Evolutionary conservation across 2,797 vertebrate genomes (phyloP).

Genomic region (Lacerta viridis): DNA sequence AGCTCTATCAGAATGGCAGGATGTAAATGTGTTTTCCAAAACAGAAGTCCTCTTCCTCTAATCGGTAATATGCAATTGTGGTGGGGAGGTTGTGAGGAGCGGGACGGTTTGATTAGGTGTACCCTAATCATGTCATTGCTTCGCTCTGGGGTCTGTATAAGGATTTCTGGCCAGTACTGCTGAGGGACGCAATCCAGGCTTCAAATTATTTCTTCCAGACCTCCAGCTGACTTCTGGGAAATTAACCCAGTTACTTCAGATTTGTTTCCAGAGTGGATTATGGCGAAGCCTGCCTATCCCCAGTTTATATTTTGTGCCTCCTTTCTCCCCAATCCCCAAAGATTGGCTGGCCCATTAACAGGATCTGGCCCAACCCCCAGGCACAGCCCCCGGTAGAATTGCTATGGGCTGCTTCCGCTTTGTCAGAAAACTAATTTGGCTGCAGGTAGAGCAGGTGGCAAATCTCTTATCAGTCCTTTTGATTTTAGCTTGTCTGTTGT

Average conservation of each 20-base stretch:
- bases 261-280: background rate
- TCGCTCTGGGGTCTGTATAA: background rate
- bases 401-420: background rate
- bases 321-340: background rate
- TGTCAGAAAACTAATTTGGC: background rate
- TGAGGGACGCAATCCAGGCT: background rate
- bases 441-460: background rate
- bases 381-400: background rate
- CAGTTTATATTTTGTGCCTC: background rate
- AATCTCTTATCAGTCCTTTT: background rate
- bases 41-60: background rate
- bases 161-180: no score
- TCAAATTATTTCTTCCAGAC: background rate
- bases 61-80: background rate
- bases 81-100: background rate
- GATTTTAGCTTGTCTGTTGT: background rate
- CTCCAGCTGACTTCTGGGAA: background rate
- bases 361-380: background rate
- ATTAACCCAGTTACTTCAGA: background rate
- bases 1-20: background rate
- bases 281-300: no score
- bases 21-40: background rate
- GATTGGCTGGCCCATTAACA: background rate
- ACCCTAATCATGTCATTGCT: background rate
- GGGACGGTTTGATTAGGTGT: background rate